Evolutionary conservation across 2,888 invertebrate species (phyloP), one percentile per base, ranked within the genome.

Genomic region (Micoletzkya japonica): DNA sequence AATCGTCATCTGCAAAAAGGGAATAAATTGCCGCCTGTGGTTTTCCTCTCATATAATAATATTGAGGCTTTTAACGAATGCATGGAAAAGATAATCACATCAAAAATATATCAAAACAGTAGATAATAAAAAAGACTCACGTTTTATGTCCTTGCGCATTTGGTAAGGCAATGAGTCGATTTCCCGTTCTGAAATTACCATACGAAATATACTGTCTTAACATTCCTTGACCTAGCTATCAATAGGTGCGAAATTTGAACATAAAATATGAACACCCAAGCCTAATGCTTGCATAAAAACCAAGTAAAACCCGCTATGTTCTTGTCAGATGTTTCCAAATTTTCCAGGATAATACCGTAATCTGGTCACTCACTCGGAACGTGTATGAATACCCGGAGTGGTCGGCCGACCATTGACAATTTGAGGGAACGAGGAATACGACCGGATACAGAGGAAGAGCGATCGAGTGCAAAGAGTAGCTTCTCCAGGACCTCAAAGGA

Each of bases 361-460:
- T n/a, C n/a, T n/a, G n/a, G n/a, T n/a, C 17, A 64, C 52, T 57
- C 39, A 68, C 68, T 57, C 24, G 57, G 39, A 1, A 68, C 24
- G 20, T 32, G 30, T 34, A 36, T 20, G 20, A 17, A 30, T n/a
- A 58, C 17, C 20, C 30, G 10, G 30, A 68, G 36, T 36, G 68
- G 57, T 24, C 68, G 56, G 14, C 68, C 68, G 24, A 58, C 49
- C n/a, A 34, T 39, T 1, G 68, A 30, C 32, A 26, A 39, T 14
- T 26, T 39, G 7, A 68, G 68, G 3, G 68, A 24, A 2, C 44
- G 57, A 28, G 24, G 30, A n/a, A 24, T 58, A 7, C 68, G 26
- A 26, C 17, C 30, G 7, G 32, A 20, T 49, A 68, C 24, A 4
- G 20, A 57, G 2, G 28, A 39, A 1, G 30, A 28, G 6, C 58